Percentiles rank a stretch among this genome's conserved stretches.
Conservation (phyloP, 2,113 vertebrate species). For the Coryphaenoides rupestris region DNA sequence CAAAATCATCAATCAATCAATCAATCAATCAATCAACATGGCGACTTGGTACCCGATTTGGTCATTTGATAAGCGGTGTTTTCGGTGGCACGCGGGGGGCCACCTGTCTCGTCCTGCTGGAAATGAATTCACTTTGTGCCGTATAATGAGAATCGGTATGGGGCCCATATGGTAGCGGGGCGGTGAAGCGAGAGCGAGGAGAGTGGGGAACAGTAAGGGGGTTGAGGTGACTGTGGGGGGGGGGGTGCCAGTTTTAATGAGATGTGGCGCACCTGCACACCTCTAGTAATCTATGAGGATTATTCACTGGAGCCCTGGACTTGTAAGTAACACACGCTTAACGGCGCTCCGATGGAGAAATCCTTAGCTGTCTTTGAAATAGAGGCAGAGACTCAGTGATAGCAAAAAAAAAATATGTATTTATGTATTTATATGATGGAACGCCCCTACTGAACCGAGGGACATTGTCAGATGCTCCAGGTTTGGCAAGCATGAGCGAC, state of each 20-base stretch:
- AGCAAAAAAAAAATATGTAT: too few species aligned
- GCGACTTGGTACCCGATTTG: too few species aligned
- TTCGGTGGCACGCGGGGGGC: slow-evolving; percentile 10
- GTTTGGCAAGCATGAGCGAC: too few species aligned
- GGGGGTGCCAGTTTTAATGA: slow-evolving; percentile 67
- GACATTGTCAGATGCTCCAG: too few species aligned
- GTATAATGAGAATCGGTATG: slow-evolving; percentile 73
- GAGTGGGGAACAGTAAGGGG: too few species aligned
- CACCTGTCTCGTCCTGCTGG: slow-evolving; percentile 39
- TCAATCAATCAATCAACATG: too few species aligned
- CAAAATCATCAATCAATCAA: too few species aligned
- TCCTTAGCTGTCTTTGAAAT: slow-evolving; percentile 27
- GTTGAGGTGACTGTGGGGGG: slow-evolving; percentile 29
- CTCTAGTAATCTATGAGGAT: slow-evolving; percentile 47
- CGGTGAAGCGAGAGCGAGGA: too few species aligned
- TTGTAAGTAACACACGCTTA: slow-evolving; percentile 24
- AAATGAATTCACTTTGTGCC: slow-evolving; percentile 62
- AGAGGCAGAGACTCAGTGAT: neutral
- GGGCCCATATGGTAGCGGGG: slow-evolving; percentile 69
- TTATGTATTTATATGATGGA: too few species aligned
- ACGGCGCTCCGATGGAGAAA: slow-evolving; percentile 31
- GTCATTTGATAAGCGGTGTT: neutral
- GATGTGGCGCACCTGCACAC: slow-evolving; percentile 58
- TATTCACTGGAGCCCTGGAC: slow-evolving; percentile 44
- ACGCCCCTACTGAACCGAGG: too few species aligned